Conservation (phyloP, 2,113 vertebrate species). For the Heptranchias perlo region DNA sequence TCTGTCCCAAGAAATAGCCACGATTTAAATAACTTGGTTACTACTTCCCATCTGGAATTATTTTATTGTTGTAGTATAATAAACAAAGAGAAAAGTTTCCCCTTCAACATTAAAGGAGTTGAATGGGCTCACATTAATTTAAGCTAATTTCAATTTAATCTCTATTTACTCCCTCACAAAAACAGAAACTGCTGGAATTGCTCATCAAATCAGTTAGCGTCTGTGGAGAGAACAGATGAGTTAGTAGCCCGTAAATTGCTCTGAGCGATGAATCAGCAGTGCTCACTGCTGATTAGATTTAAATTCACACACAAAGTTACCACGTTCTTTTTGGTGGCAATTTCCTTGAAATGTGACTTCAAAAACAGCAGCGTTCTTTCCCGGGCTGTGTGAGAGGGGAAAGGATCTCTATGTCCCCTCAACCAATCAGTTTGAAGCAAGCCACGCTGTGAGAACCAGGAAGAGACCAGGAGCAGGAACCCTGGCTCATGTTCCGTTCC, state of each 20-base stretch:
- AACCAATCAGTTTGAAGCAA: too few species aligned
- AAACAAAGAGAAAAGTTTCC: background rate
- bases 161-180: background rate
- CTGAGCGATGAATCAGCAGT: background rate
- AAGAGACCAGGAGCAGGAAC: too few species aligned
- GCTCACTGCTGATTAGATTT: background rate
- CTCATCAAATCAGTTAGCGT: background rate
- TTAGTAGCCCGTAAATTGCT: background rate
- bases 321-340: too few species aligned
- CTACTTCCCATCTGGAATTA: background rate
- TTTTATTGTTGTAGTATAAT: background rate
- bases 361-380: too few species aligned
- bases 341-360: too few species aligned
- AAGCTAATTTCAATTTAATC: background rate
- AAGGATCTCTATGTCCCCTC: too few species aligned
- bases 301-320: too few species aligned
- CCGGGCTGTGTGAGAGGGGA: too few species aligned
- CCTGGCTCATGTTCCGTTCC: too few species aligned
- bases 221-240: background rate
- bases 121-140: too few species aligned
- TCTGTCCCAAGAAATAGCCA: background rate
- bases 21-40: background rate
- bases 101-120: background rate
- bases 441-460: too few species aligned
- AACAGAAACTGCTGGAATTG: background rate